Conservation (phyloP, 2,888 invertebrate species). For the Zaprionus bogoriensis region DNA sequence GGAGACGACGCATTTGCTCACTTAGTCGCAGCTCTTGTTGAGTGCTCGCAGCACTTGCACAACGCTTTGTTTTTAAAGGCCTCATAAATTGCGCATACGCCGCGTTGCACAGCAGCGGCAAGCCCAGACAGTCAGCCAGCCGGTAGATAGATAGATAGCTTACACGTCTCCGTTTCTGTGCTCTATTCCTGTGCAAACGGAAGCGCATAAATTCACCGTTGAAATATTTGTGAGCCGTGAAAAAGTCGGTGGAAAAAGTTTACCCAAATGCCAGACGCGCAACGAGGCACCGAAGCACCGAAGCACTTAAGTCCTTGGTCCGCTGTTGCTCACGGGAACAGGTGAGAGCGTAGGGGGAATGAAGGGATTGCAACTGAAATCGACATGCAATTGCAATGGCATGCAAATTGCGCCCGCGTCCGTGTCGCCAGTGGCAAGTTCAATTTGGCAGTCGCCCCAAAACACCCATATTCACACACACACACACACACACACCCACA, state of each 20-base stretch:
- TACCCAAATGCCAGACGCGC: conserved; percentile 28
- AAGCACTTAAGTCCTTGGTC: conserved; percentile 45
- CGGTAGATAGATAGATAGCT: not conserved
- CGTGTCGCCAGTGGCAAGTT: conserved; percentile 48
- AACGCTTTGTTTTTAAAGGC: conserved; percentile 61
- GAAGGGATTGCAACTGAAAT: conserved; percentile 32
- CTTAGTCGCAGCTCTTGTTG: conserved; percentile 17
- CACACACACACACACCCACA: too few relatives aligned
- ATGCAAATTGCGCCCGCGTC: conserved; percentile 56
- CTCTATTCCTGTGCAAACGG: conserved; percentile 15
- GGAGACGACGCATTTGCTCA: too few relatives aligned
- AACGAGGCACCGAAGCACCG: conserved; percentile 1
- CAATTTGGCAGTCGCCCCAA: conserved; percentile 60
- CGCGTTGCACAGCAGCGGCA: conserved; percentile 45
- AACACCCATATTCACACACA: too few relatives aligned
- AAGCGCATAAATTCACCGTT: conserved; percentile 65
- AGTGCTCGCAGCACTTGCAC: conserved; percentile 36
- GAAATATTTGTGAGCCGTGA: conserved; percentile 69
- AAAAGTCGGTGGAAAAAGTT: conserved; percentile 34
- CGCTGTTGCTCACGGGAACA: conserved; percentile 3
- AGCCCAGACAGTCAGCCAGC: not conserved
- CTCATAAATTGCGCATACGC: conserved; percentile 73
- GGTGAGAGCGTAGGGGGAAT: too few relatives aligned
- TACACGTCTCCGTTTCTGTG: conserved; percentile 18
- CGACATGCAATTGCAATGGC: conserved; percentile 60